Evolutionary conservation across 2,888 invertebrate genomes (phyloP), one percentile per base, ranked within the genome.

Genomic region (Zeuzera pyrina): DNA sequence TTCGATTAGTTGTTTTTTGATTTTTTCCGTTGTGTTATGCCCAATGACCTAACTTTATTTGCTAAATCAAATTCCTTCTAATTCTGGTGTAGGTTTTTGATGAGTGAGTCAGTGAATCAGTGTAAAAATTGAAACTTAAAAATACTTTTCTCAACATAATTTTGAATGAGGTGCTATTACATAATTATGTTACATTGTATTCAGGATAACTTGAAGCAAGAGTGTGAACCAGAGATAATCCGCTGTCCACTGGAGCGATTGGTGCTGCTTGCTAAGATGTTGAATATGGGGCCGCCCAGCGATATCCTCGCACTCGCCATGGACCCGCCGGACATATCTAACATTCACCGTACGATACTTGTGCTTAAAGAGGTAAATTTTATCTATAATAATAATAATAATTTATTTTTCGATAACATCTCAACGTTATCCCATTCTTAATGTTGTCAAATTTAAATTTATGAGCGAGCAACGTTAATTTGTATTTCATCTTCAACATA

Each of bases 241-340:
- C 86, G 94, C 15, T 91, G 92, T 33, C 94, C 97, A 0, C 69
- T 98, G 12, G 94, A 94, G 48, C 86, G 87, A 25, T 70, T 94
- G 25, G 90, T 97, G 8, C 79, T 98, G 0, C 87, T 91, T 33
- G 85, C 93, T 1, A 98, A 98, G 66, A 65, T 90, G 52, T 65
- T 98, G 29, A 88, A 94, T 28, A 88, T 96, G 86, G 93, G 92
- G 11, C 90, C 93, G 0, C 92, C 93, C 16, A 84, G 85, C 21
- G 88, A 91, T 15, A 86, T 97, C 15, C 77, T 98, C 0, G 94
- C 92, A 0, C 70, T 94, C 15, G 93, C 96, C 1, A 84, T 98
- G 66, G 91, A 94, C 51, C 95, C 96, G 10, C 98, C 98, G 0
- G 89, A 93, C 60, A 78, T 95, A 21, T 85, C 86, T 12, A 93